Conservation (phyloP, 2,888 invertebrate species). For the Pasiphila rectangulata region DNA sequence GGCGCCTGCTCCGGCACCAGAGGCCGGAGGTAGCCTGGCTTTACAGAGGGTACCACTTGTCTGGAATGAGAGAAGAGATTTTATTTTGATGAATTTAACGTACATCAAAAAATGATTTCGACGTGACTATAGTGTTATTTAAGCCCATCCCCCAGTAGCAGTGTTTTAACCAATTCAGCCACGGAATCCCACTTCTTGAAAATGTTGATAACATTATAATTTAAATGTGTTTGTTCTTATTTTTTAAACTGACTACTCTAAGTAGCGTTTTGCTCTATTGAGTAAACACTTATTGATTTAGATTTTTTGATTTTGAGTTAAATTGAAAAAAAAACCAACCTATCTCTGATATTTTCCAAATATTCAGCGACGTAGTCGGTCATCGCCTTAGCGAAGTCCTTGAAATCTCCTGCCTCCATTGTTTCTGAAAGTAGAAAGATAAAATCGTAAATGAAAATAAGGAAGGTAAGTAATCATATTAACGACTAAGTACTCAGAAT, state of each 20-base stretch:
- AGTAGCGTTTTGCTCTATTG: no score
- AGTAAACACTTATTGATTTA: not conserved
- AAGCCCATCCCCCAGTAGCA: no score
- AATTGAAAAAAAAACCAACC: conserved; percentile 82
- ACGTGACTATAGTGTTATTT: no score
- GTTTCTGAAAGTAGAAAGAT: conserved; percentile 52
- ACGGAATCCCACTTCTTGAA: no score
- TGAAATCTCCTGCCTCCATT: conserved; percentile 92
- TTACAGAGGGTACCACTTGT: conserved; percentile 93
- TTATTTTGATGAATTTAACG: not conserved
- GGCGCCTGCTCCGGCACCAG: conserved; percentile 94
- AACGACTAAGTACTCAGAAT: no score
- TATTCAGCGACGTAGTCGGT: conserved; percentile 96
- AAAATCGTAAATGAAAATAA: not conserved
- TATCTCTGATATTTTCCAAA: conserved; percentile 95
- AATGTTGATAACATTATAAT: no score
- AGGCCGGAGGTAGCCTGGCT: conserved; percentile 95
- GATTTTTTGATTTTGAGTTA: no score
- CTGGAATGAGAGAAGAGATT: conserved; percentile 62
- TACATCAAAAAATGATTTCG: not conserved
- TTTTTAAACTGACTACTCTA: no score
- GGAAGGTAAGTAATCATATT: no score
- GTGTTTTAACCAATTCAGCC: no score
- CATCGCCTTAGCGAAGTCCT: conserved; percentile 95
- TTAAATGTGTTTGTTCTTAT: no score